Evolutionary conservation across 2,113 vertebrate species (phyloP).

Genomic region (Setophaga petechia): DNA sequence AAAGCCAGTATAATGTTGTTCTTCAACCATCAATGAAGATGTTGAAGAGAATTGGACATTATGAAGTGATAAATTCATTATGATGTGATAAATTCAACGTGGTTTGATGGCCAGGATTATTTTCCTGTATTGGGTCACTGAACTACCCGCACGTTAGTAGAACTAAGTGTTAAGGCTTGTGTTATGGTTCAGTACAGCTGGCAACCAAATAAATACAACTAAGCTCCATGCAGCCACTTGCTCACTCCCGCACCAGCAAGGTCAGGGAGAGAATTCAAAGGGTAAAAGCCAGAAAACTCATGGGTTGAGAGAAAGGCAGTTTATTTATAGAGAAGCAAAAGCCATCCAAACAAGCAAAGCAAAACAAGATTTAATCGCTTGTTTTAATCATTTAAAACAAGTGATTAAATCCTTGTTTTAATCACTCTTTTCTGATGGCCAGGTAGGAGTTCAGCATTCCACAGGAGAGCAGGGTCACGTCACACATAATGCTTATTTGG

Average conservation of each 20-base stretch:
- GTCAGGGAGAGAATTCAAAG: background rate
- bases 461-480: background rate
- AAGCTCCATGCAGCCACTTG: background rate
- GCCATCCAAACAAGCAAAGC: background rate
- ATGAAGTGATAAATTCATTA: background rate
- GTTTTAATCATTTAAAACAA: too few species aligned
- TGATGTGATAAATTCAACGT: background rate
- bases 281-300: background rate
- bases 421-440: background rate
- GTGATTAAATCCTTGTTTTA: too few species aligned
- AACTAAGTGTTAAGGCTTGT: background rate
- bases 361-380: too few species aligned
- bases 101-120: background rate
- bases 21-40: background rate
- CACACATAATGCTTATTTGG: background rate
- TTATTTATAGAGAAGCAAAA: background rate
- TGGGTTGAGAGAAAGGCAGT: background rate
- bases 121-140: background rate
- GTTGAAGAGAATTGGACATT: background rate
- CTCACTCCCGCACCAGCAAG: background rate
- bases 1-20: background rate
- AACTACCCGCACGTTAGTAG: rapidly evolving
- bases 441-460: background rate
- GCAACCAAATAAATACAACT: too few species aligned
- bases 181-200: background rate